These are phyloP conservation scores for Pandemis heparana DNA, from an alignment of 2,888 invertebrate species.

Conservation along the genomic window DNA sequence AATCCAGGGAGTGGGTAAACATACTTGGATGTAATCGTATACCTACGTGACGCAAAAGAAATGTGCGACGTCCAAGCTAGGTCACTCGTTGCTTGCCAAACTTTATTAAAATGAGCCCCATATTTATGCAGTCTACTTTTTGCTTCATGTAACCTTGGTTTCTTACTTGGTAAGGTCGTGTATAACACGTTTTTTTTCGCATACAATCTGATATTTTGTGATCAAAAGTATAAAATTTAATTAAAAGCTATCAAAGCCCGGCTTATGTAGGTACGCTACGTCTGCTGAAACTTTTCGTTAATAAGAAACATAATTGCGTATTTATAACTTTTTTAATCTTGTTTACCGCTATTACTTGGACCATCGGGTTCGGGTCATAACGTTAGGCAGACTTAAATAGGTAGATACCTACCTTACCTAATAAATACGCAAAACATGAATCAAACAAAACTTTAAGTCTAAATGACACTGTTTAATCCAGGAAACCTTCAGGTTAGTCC, in stretches of 20 bases:
- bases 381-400: background rate
- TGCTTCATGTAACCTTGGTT: slow-evolving; percentile 7
- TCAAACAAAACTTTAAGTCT: background rate
- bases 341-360: background rate
- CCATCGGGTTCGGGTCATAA: background rate
- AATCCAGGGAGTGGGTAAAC: slow-evolving; percentile 41
- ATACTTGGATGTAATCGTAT: slow-evolving; percentile 34
- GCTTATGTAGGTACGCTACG: background rate
- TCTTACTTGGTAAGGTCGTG: slow-evolving; percentile 7
- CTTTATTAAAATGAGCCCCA: slow-evolving; percentile 19
- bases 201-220: background rate
- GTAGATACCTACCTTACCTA: too few relatives aligned
- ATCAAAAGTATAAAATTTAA: slow-evolving; percentile 4
- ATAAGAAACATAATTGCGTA: background rate
- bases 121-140: slow-evolving; percentile 15
- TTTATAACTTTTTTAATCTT: slow-evolving; percentile 2
- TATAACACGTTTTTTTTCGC: slow-evolving; percentile 18
- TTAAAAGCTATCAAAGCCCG: background rate
- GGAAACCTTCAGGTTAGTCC: background rate
- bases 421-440: background rate
- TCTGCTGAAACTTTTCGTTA: background rate
- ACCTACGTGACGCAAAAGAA: slow-evolving; percentile 29
- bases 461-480: background rate
- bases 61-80: slow-evolving; percentile 8
- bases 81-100: slow-evolving; percentile 6